Conservation (phyloP, 2,888 invertebrate species). For the Cabera pusaria region DNA sequence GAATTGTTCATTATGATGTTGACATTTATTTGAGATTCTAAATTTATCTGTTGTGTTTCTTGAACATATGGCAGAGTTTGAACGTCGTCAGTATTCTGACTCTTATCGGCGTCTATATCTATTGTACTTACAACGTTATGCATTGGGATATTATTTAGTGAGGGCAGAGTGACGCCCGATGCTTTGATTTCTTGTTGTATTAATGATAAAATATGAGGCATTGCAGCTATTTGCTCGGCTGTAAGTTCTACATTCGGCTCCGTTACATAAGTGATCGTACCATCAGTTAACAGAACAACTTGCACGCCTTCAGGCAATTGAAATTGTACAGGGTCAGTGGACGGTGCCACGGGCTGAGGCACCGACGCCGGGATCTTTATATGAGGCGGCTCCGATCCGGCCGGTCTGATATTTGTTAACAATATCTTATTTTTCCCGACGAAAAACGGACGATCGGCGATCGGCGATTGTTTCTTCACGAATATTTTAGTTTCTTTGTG, state of each 20-base stretch:
- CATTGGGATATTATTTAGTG: too few relatives aligned
- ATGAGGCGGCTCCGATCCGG: too few relatives aligned
- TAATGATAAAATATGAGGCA: slow-evolving; percentile 20
- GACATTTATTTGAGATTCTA: too few relatives aligned
- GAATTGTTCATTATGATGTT: too few relatives aligned
- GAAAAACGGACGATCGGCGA: slow-evolving; percentile 46
- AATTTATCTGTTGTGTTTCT: too few relatives aligned
- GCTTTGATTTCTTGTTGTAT: slow-evolving; percentile 20
- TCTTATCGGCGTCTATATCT: slow-evolving; percentile 5
- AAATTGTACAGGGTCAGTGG: slow-evolving; percentile 5
- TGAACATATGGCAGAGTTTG: too few relatives aligned
- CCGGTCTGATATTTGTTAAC: slow-evolving; percentile 49
- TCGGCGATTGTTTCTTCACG: slow-evolving; percentile 36
- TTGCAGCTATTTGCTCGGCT: slow-evolving; percentile 13
- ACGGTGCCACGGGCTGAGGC: slow-evolving; percentile 1
- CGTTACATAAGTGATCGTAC: slow-evolving; percentile 29
- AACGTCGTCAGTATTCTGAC: too few relatives aligned
- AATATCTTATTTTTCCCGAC: slow-evolving; percentile 66
- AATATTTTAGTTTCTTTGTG: slow-evolving; percentile 36
- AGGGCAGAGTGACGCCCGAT: slow-evolving; percentile 15
- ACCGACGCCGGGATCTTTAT: slow-evolving; percentile 24
- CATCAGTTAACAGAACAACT: slow-evolving; percentile 40
- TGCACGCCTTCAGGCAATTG: slow-evolving; percentile 40
- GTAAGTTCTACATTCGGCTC: slow-evolving; percentile 22
- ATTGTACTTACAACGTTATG: too few relatives aligned